phyloP scores from a whole-genome alignment of 1,140 invertebrate species.

The Venustaconcha ellipsiformis region DNA sequence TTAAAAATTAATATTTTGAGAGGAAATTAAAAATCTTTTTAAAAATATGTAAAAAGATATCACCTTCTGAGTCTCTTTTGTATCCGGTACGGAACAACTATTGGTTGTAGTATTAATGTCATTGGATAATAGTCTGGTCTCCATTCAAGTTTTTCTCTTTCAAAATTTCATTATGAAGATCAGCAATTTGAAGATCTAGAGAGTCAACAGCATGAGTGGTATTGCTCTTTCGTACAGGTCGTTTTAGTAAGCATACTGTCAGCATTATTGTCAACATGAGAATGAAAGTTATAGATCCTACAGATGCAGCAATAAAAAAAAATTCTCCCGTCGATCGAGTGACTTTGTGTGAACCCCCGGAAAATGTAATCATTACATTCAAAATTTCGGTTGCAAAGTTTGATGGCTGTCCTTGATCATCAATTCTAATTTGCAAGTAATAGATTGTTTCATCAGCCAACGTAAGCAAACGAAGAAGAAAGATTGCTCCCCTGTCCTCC shows the following conservation, averaged over 20 bases:
- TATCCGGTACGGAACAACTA: too few species aligned
- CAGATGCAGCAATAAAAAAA: constrained; percentile 16
- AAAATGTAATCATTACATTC: constrained; percentile 18
- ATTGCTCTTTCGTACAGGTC: not conserved
- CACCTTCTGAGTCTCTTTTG: too few species aligned
- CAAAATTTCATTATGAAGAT: too few species aligned
- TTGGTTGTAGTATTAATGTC: too few species aligned
- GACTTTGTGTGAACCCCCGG: not conserved
- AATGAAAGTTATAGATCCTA: constrained; percentile 24
- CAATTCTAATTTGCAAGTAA: constrained; percentile 21
- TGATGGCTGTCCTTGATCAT: constrained; percentile 27
- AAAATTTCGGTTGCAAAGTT: constrained; percentile 16
- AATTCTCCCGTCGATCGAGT: constrained; percentile 17
- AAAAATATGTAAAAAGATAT: too few species aligned
- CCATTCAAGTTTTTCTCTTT: too few species aligned
- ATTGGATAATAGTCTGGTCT: too few species aligned
- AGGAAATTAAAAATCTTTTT: too few species aligned
- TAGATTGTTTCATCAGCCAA: constrained; percentile 13
- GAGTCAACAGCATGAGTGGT: too few species aligned
- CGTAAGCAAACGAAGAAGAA: constrained; percentile 19
- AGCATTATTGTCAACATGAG: constrained; percentile 25
- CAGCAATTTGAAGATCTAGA: too few species aligned
- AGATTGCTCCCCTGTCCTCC: constrained; percentile 38
- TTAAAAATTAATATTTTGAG: too few species aligned
- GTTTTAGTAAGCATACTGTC: constrained; percentile 17